Percentiles rank a stretch among this genome's conserved stretches.
Evolutionary conservation across 2,113 vertebrate species (phyloP).

Genomic region (Semicossyphus pulcher): DNA sequence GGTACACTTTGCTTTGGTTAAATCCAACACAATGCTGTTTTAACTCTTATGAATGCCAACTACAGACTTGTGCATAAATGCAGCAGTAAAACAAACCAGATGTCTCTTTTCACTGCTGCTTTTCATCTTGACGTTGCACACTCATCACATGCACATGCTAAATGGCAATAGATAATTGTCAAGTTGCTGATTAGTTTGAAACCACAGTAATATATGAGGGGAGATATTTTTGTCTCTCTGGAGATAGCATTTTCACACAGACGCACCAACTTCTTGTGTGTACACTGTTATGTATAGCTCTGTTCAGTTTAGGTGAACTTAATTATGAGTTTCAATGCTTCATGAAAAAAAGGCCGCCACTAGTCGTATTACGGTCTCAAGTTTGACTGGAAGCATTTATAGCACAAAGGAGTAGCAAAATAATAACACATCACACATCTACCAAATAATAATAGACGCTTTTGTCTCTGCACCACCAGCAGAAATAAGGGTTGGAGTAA

Average conservation of each 20-base stretch:
- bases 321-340: neutral
- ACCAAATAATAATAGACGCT: too few relatives aligned
- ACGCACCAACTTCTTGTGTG: too few relatives aligned
- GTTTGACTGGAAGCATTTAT: too few relatives aligned
- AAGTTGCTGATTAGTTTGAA: constrained; percentile 2
- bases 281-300: neutral
- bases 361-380: too few relatives aligned
- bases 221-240: constrained; percentile 11
- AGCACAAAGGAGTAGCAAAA: too few relatives aligned
- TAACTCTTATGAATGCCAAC: neutral
- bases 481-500: neutral
- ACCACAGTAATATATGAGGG: neutral
- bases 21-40: constrained; percentile 6
- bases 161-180: constrained; percentile 33
- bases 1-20: neutral
- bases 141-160: constrained; percentile 24
- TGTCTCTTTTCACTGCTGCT: constrained; percentile 21
- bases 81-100: constrained; percentile 30
- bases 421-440: too few relatives aligned
- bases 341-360: neutral
- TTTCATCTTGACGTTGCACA: constrained; percentile 36
- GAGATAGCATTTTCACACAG: too few relatives aligned
- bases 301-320: neutral
- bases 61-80: neutral
- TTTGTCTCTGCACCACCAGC: neutral